phyloP scores from a whole-genome alignment of 2,797 vertebrate genomes.

The Calcarius lapponicus region DNA sequence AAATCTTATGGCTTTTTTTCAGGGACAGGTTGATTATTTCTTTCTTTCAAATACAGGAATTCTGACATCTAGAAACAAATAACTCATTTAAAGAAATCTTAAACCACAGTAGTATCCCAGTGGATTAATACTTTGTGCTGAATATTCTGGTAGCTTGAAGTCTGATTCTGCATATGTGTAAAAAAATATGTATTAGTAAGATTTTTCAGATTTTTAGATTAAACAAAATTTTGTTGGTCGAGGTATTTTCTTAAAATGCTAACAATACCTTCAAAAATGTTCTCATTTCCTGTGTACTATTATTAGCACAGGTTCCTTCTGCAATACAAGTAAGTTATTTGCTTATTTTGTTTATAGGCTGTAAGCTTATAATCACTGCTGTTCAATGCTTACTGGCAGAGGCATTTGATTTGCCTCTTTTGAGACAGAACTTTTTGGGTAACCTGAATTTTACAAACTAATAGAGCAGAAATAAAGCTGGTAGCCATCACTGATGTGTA shows the following conservation, averaged over 20 bases:
- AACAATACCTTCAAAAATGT: not conserved
- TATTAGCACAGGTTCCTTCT: not conserved
- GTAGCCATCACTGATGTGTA: conserved; percentile 27
- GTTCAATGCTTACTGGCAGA: conserved; percentile 80
- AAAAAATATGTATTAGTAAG: not conserved
- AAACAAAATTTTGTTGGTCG: not conserved
- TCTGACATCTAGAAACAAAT: not conserved
- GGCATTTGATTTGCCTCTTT: conserved; percentile 80
- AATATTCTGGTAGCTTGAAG: not conserved
- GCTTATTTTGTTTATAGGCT: conserved; percentile 67
- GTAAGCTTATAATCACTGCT: conserved; percentile 76
- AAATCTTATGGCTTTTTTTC: not conserved
- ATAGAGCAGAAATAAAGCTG: conserved; percentile 75
- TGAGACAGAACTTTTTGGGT: conserved; percentile 73
- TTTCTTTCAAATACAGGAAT: not conserved
- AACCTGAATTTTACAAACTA: conserved; percentile 79
- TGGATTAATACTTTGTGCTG: not conserved
- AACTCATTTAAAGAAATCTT: not conserved
- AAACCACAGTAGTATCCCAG: not conserved
- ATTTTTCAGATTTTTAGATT: not conserved
- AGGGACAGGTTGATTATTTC: not conserved
- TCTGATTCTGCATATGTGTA: not conserved
- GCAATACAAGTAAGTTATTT: not conserved
- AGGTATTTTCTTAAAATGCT: not conserved
- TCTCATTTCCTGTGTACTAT: not conserved